Conservation (phyloP, 2,113 vertebrate species). For the Echinops telfairi region DNA sequence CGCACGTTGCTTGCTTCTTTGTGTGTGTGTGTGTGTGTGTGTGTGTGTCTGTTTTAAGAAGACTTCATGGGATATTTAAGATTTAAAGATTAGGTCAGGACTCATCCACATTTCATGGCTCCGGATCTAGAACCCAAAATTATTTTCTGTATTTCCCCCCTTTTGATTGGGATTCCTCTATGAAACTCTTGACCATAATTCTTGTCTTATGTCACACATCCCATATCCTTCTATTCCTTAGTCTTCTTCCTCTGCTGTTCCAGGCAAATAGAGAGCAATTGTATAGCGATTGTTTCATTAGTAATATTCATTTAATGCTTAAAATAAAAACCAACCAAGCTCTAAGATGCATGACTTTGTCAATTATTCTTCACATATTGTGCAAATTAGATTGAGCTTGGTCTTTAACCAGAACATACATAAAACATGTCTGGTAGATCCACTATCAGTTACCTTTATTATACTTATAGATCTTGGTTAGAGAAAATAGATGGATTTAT, state of each 20-base stretch:
- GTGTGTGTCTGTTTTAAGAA: not conserved
- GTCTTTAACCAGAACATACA: slow-evolving; percentile 16
- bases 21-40: too few relatives aligned
- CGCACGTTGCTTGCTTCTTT: too few relatives aligned
- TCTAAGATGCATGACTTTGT: slow-evolving; percentile 7
- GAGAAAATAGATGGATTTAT: slow-evolving; percentile 63
- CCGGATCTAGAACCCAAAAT: not conserved
- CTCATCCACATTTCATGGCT: not conserved
- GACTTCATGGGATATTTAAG: not conserved
- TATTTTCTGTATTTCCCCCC: not conserved
- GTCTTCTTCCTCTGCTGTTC: not conserved
- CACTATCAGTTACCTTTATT: slow-evolving; percentile 70
- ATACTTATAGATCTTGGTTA: slow-evolving; percentile 60
- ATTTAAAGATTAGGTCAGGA: not conserved
- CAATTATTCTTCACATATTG: slow-evolving; percentile 61
- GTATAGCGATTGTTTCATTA: not conserved
- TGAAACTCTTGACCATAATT: not conserved
- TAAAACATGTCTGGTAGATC: slow-evolving; percentile 37
- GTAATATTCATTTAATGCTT: slow-evolving; percentile 17
- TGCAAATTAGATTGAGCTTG: slow-evolving; percentile 52
- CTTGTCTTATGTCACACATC: not conserved
- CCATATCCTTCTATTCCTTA: not conserved
- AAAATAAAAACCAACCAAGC: slow-evolving; percentile 28
- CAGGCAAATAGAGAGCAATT: not conserved
- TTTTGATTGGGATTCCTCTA: not conserved